Evolutionary conservation across 2,888 invertebrate genomes (phyloP).

Genomic region (Seira sanloemensis): DNA sequence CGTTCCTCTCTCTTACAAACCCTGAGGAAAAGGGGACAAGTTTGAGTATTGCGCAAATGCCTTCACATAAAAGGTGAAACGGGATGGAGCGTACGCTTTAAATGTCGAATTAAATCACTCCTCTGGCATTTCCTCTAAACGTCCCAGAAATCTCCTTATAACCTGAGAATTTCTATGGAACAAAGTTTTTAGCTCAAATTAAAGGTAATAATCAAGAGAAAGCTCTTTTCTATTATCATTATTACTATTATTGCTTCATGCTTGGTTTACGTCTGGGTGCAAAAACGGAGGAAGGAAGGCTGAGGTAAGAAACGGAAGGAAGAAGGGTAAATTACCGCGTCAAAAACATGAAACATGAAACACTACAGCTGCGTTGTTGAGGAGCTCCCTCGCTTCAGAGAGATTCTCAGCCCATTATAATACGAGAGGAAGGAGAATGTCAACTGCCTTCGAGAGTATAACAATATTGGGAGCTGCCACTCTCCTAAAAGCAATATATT

Average conservation of each 20-base stretch:
- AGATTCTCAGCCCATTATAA: slow-evolving; percentile 38
- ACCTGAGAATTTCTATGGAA: neutral
- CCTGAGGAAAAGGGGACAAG: neutral
- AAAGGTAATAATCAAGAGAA: slow-evolving; percentile 26
- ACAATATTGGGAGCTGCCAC: neutral
- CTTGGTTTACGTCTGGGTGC: slow-evolving; percentile 5
- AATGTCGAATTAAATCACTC: slow-evolving; percentile 64
- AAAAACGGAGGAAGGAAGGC: neutral
- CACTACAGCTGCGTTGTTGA: neutral
- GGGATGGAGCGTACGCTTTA: slow-evolving; percentile 35
- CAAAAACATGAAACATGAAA: slow-evolving; percentile 50
- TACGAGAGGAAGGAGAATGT: slow-evolving; percentile 47
- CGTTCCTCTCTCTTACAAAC: neutral
- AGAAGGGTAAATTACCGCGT: slow-evolving; percentile 58
- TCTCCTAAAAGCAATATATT: slow-evolving; percentile 22
- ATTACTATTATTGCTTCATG: neutral
- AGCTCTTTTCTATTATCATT: slow-evolving; percentile 2
- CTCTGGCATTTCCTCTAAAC: slow-evolving; percentile 53
- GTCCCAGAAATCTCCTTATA: neutral
- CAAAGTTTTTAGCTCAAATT: neutral
- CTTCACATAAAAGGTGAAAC: neutral
- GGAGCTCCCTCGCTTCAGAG: neutral
- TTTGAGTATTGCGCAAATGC: neutral
- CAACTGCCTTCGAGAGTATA: slow-evolving; percentile 50
- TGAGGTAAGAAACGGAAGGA: slow-evolving; percentile 16